phyloP scores from a whole-genome alignment of 2,797 vertebrate species.

The Gymnoscopelus braueri region DNA sequence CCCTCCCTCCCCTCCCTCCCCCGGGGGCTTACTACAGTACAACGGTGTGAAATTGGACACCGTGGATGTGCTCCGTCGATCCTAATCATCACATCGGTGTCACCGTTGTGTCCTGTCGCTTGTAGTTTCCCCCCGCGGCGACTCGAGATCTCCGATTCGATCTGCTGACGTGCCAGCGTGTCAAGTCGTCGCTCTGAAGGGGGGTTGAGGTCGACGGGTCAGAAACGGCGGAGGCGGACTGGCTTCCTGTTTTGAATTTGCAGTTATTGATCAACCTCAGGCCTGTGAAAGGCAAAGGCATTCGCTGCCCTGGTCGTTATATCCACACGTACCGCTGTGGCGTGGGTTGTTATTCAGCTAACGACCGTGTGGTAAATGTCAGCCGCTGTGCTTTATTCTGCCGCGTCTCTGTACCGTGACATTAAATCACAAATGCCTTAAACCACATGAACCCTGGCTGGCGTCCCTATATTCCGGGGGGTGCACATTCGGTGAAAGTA shows the following conservation, averaged over 20 bases:
- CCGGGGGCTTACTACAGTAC: constrained; percentile 5
- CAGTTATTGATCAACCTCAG: background rate
- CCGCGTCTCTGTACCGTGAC: too few species aligned
- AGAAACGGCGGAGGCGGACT: constrained; percentile 22
- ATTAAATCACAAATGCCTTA: too few species aligned
- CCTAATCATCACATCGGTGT: constrained; percentile 29
- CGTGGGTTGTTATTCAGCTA: too few species aligned
- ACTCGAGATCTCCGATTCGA: constrained; percentile 18
- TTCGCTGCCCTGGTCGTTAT: too few species aligned
- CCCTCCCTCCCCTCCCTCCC: constrained; percentile 4
- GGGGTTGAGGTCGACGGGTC: constrained; percentile 38
- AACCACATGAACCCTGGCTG: too few species aligned
- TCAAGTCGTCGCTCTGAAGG: constrained; percentile 32
- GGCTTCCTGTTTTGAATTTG: constrained; percentile 24
- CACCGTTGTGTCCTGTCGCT: constrained; percentile 25
- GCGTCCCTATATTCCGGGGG: too few species aligned
- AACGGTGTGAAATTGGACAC: constrained; percentile 37
- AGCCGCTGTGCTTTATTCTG: too few species aligned
- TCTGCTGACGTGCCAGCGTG: constrained; percentile 18
- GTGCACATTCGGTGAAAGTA: too few species aligned
- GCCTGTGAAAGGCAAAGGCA: too few species aligned
- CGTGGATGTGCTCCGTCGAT: constrained; percentile 19
- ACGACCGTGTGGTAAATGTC: too few species aligned
- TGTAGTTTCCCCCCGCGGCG: constrained; percentile 1
- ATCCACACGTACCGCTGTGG: too few species aligned